Evolutionary conservation across 2,113 vertebrate species (phyloP).

Genomic region (Ophiodon elongatus): DNA sequence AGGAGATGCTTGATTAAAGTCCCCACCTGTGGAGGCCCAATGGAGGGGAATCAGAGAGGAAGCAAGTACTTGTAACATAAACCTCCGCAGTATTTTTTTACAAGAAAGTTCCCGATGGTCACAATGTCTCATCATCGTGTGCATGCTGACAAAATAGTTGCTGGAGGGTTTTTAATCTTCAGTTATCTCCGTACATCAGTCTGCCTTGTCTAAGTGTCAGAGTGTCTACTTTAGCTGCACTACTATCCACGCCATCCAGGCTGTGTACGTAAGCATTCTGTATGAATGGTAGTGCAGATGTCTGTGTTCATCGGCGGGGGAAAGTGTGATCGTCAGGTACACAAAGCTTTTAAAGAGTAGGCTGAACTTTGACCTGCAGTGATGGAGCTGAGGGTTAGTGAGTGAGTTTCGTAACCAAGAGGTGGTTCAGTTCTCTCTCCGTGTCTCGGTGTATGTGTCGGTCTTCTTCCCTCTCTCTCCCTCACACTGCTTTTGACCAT

Average conservation of each 20-base stretch:
- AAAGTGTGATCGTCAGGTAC: conserved; percentile 31
- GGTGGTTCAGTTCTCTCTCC: conserved; percentile 30
- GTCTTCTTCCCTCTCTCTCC: not conserved
- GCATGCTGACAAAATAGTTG: not conserved
- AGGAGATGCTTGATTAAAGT: conserved; percentile 32
- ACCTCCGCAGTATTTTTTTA: not conserved
- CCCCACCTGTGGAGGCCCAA: not conserved
- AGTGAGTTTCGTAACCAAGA: conserved; percentile 57
- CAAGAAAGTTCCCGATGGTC: not conserved
- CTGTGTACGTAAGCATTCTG: not conserved
- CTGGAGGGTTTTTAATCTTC: not conserved
- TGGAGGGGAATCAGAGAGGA: not conserved
- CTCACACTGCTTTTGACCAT: not conserved
- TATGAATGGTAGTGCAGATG: conserved; percentile 21
- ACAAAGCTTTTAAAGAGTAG: conserved; percentile 17
- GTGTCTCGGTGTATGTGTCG: not conserved
- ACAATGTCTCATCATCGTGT: conserved; percentile 1
- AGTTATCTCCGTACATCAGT: conserved; percentile 11
- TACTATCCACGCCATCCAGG: not conserved
- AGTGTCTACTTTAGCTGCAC: conserved; percentile 13
- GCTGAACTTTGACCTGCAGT: conserved; percentile 59
- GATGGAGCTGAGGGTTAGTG: conserved; percentile 33
- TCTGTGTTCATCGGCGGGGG: conserved; percentile 42
- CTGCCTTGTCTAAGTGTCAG: conserved; percentile 27
- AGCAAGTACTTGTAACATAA: not conserved